A percentile compares a stretch with the other conserved stretches of the same genome.
Conservation (phyloP, 2,888 invertebrate genomes). For the Priocnemis perturbator region DNA sequence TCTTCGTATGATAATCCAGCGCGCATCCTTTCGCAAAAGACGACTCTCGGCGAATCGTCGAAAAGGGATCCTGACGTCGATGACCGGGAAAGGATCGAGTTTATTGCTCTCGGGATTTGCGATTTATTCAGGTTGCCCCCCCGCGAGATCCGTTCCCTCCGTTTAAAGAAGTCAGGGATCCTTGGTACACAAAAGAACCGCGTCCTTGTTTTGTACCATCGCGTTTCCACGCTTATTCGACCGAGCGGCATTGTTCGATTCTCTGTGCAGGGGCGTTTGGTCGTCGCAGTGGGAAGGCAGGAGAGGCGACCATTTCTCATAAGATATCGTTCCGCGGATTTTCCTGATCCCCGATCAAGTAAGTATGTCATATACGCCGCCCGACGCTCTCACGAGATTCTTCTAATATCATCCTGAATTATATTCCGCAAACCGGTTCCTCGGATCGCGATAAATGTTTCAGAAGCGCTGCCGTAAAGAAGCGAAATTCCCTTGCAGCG, state of each 20-base stretch:
- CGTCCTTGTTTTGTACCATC: constrained; percentile 50
- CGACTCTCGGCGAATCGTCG: constrained; percentile 43
- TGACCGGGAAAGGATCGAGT: constrained; percentile 44
- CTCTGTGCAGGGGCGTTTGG: constrained; percentile 9
- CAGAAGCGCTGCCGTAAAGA: no score
- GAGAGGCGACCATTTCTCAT: constrained; percentile 19
- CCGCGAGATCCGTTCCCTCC: constrained; percentile 42
- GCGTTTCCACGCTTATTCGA: constrained; percentile 50
- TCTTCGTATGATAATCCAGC: constrained; percentile 44
- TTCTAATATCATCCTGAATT: no score
- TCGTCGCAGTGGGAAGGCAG: constrained; percentile 2
- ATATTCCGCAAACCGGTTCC: no score
- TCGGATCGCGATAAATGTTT: no score
- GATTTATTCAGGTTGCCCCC: constrained; percentile 56
- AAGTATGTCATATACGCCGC: background rate
- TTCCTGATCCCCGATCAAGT: constrained; percentile 17
- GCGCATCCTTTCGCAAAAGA: constrained; percentile 34
- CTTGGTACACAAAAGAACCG: constrained; percentile 55
- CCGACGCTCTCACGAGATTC: no score
- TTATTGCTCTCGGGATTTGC: constrained; percentile 49
- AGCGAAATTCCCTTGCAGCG: no score
- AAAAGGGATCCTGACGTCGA: constrained; percentile 40
- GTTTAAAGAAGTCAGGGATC: constrained; percentile 39
- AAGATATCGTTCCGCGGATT: constrained; percentile 35
- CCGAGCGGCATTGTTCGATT: constrained; percentile 46